A percentile compares a stretch with the other conserved stretches of the same genome.
These are phyloP conservation scores for Acipenser transmontanus DNA, from an alignment of 2,797 vertebrate genomes.

Conservation along the genomic window DNA sequence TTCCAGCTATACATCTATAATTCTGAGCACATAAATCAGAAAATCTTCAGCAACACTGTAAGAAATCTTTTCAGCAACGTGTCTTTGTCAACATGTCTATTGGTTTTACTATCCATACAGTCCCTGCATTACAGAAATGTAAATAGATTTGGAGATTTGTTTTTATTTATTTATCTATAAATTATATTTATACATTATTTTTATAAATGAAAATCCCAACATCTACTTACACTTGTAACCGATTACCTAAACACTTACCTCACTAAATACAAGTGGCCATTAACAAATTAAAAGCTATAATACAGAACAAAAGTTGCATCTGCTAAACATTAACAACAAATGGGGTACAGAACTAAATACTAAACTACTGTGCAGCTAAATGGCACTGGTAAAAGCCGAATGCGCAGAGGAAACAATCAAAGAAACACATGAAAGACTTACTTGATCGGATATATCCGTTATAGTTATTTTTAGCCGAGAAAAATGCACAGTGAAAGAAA, in stretches of 20 bases:
- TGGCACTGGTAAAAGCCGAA: conserved; percentile 14
- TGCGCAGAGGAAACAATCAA: conserved; percentile 28
- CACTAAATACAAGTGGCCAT: background rate
- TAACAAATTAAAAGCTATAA: conserved; percentile 8
- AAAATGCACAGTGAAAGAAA: conserved; percentile 53
- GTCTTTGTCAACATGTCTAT: too few species aligned
- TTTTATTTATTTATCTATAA: too few species aligned
- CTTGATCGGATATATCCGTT: conserved; percentile 79
- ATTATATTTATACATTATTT: too few species aligned
- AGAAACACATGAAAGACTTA: conserved; percentile 54
- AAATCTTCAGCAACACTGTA: too few species aligned
- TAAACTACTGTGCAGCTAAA: conserved; percentile 19
- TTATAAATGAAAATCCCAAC: background rate
- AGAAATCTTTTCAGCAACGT: too few species aligned
- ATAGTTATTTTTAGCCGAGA: conserved; percentile 74
- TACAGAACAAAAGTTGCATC: background rate
- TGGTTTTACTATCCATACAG: too few species aligned
- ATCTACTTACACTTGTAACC: background rate
- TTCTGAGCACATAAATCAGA: too few species aligned
- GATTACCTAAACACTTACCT: background rate
- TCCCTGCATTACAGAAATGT: too few species aligned
- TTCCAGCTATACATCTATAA: conserved; percentile 1
- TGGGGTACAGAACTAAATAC: conserved; percentile 27
- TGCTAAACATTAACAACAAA: conserved; percentile 18
- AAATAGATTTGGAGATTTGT: too few species aligned